Evolutionary conservation across 2,888 invertebrate genomes (phyloP), one percentile per base, ranked within the genome.

Genomic region (Temnothorax unifasciatus): DNA sequence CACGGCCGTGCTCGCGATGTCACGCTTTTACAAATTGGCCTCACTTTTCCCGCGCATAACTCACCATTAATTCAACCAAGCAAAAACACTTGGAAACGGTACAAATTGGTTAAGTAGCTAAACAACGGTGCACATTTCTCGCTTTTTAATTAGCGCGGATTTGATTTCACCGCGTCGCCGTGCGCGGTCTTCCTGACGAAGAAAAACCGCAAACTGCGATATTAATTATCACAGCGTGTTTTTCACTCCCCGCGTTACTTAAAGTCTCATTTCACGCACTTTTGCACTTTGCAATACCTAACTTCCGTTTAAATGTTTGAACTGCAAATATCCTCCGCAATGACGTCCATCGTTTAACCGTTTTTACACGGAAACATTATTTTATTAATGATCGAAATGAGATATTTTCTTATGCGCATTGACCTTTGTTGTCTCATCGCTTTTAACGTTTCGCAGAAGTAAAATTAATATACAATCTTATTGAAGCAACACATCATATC

Each of bases 21-120:
- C 79, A 73, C 73, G 79, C 79, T 73, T 73, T 71, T 81, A 81
- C 47, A 81, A 59, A 81, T 59, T 68, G 18, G 13, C 25, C 73
- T 71, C 44, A 47, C 79, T 61, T 81, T 81, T 81, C 47, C 9
- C 44, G 34, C 34, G 9, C 47, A 9, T 44, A 47, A 44, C 18
- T 71, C 21, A 13, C 44, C 25, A 47, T 73, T 81, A 81, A 71
- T 71, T 21, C 13, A n/a, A 13, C 29, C 29, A 18, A 34, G 59
- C 21, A 57, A 71, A 79, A 57, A 68, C 29, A 52, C n/a, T 69
- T n/a, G 41, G n/a, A 68, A 68, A 54, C 38, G 38, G 1, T 25
- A 25, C 25, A 68, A 77, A 77, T 57, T 44, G 29, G 41, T 21
- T 79, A 57, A 59, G 18, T 21, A 38, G 79, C 18, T 59, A 9